phyloP scores from a whole-genome alignment of 2,113 vertebrate genomes.

The Todiramphus saurophagus region DNA sequence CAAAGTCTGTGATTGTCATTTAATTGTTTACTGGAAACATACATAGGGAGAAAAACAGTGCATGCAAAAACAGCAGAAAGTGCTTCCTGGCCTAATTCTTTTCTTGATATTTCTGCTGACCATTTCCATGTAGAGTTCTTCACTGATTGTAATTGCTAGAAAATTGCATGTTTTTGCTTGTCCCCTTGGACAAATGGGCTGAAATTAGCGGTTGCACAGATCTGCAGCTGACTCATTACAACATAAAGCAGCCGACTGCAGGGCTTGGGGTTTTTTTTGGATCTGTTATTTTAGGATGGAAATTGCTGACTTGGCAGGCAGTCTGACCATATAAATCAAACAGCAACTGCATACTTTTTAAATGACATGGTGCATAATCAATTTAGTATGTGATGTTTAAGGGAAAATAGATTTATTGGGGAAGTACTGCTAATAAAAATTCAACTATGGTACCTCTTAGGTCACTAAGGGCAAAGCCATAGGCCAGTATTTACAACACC shows the following conservation, averaged over 20 bases:
- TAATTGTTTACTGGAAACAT: conserved; percentile 22
- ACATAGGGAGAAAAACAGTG: background rate
- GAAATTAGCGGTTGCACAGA: conserved; percentile 60
- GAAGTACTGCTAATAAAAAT: conserved; percentile 45
- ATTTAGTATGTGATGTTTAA: conserved; percentile 59
- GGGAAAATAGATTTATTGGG: conserved; percentile 47
- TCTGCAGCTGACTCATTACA: conserved; percentile 69
- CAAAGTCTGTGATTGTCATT: background rate
- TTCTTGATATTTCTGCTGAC: conserved; percentile 24
- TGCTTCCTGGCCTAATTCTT: background rate
- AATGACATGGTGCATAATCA: conserved; percentile 65
- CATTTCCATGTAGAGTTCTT: conserved; percentile 36
- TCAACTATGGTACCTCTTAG: background rate
- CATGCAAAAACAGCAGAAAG: background rate
- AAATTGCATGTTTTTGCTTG: conserved; percentile 64
- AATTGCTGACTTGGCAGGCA: conserved; percentile 62
- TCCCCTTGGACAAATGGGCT: conserved; percentile 58
- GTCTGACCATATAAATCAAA: conserved; percentile 61
- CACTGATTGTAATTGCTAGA: conserved; percentile 62
- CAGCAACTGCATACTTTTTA: conserved; percentile 61
- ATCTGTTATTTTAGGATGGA: conserved; percentile 63
- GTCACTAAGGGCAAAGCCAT: conserved; percentile 34
- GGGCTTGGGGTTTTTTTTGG: conserved; percentile 6
- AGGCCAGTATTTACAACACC: background rate
- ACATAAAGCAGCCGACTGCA: background rate